Conservation (phyloP, 2,888 invertebrate species). For the Lochmaea capreae region DNA sequence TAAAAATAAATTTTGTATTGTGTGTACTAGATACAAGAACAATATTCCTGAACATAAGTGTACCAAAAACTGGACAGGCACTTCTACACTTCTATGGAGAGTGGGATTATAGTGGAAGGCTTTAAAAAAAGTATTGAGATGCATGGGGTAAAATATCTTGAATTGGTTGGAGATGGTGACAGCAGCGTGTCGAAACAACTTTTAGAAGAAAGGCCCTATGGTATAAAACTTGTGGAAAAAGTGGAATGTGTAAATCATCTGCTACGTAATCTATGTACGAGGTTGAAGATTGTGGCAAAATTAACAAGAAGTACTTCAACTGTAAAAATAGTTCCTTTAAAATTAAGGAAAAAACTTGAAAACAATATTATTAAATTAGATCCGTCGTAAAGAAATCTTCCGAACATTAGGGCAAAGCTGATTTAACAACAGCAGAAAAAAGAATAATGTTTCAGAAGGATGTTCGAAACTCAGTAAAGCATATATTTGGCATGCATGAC, state of each 20-base stretch:
- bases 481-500: too few relatives aligned
- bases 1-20: constrained; percentile 55
- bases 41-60: constrained; percentile 49
- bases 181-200: constrained; percentile 55
- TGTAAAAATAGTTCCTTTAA: constrained; percentile 7
- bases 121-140: too few relatives aligned
- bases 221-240: constrained; percentile 29
- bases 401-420: too few relatives aligned
- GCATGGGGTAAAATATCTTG: constrained; percentile 50
- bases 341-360: not conserved
- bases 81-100: constrained; percentile 57
- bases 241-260: too few relatives aligned
- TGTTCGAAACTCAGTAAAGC: too few relatives aligned
- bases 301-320: constrained; percentile 12
- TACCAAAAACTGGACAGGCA: too few relatives aligned
- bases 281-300: too few relatives aligned
- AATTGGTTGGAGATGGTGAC: constrained; percentile 59
- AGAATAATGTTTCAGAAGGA: too few relatives aligned
- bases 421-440: too few relatives aligned
- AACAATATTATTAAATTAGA: constrained; percentile 11
- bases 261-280: too few relatives aligned
- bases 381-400: constrained; percentile 7
- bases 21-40: constrained; percentile 49
- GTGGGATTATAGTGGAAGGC: constrained; percentile 55
- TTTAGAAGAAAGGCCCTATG: constrained; percentile 48